Evolutionary conservation across 2,888 invertebrate genomes (phyloP), one percentile per base, ranked within the genome.

Genomic region (Sesia bembeciformis): DNA sequence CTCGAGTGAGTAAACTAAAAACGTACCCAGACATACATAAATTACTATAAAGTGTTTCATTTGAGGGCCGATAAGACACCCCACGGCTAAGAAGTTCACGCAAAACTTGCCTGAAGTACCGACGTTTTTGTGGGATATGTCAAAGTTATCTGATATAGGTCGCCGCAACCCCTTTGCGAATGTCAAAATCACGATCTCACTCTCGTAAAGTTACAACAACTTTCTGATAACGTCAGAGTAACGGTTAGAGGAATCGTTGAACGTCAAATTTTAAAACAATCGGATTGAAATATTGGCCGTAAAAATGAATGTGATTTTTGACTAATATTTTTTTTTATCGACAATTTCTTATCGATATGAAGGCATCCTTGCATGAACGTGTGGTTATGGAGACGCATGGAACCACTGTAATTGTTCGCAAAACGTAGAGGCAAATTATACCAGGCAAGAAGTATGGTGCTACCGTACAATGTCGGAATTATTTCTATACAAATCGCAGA

Each of bases 11-110:
- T 63, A 64, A 53, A 59, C 53, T 54, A 55, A 55, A 53, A 55
- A 49, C 56, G 68, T 68, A 67, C 68, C 71, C 68, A 62, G 59
- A 62, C 57, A 62, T 66, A 78, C 81, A 84, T 85, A 86, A 84
- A 86, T 84, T 79, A 83, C 78, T 73, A 74, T 73, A 77, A 76
- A 85, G 78, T 82, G 81, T 80, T 78, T 68, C 78, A 76, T 74
- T 53, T 64, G 64, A 65, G 59, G 56, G 56, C 60, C 69, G 86
- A 87, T 88, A 87, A 88, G 81, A 67, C 69, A 67, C 73, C 78
- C 76, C 69, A n/a, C 50, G 56, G 67, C 61, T 68, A 58, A 64
- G 60, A 73, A 78, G 68, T 79, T 72, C 66, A 74, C 71, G 72
- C 70, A 58, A 70, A 81, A 82, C 65, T 81, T 75, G 62, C 62